phyloP scores from a whole-genome alignment of 2,797 vertebrate genomes.

The Nyctalus aviator region DNA sequence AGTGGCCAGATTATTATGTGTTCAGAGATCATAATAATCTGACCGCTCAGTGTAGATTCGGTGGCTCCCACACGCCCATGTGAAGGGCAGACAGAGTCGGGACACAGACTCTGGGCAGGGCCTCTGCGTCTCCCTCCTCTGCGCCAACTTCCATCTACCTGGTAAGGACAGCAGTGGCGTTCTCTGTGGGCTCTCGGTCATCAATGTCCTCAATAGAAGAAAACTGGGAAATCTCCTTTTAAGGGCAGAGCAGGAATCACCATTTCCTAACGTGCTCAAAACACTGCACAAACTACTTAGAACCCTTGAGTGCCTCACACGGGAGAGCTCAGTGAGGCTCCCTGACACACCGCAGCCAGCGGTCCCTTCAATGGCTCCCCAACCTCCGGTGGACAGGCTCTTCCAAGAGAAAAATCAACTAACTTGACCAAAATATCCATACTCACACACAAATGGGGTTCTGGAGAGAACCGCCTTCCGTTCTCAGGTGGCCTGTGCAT shows the following conservation, averaged over 20 bases:
- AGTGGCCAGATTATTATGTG: too few species aligned
- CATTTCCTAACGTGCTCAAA: background rate
- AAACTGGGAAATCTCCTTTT: conserved; percentile 17
- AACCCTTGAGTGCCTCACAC: background rate
- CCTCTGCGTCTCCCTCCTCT: background rate
- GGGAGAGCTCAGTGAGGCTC: background rate
- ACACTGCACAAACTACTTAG: background rate
- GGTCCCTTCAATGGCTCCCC: background rate
- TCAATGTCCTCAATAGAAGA: background rate
- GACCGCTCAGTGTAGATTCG: background rate
- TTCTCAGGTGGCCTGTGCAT: background rate
- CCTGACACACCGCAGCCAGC: fast-evolving
- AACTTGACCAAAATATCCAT: background rate
- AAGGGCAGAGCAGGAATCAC: background rate
- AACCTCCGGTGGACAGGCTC: background rate
- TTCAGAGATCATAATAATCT: too few species aligned
- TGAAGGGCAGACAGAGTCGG: background rate
- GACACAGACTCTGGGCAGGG: background rate
- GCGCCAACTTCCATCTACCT: background rate
- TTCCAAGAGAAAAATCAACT: background rate
- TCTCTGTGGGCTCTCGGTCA: background rate
- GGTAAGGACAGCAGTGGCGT: background rate
- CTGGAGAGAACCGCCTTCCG: background rate
- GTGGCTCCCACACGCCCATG: background rate
- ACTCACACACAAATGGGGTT: background rate